phyloP scores from a whole-genome alignment of 2,888 invertebrate species.

The Acanthosoma haemorrhoidale region DNA sequence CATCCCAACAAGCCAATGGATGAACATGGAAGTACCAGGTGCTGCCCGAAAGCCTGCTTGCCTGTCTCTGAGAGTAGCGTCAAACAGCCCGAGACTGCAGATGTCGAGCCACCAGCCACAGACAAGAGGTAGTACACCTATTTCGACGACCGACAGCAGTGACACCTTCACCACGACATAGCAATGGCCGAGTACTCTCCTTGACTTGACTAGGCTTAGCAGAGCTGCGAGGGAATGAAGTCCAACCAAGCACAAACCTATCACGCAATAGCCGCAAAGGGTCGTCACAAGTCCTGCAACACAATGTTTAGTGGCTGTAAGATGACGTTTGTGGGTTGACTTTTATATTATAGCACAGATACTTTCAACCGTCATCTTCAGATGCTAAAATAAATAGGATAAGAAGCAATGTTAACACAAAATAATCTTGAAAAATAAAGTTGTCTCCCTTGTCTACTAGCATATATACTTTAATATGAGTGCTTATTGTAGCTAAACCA shows the following conservation, averaged over 20 bases:
- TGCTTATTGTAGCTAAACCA: no score
- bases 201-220: conserved; percentile 71
- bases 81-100: conserved; percentile 88
- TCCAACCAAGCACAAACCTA: conserved; percentile 72
- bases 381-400: no score
- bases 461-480: no score
- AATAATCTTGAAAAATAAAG: no score
- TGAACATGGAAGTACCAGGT: conserved; percentile 94
- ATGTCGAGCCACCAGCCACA: conserved; percentile 99
- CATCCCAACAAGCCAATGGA: conserved; percentile 99
- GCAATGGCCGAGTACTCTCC: conserved; percentile 82
- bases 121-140: conserved; percentile 90
- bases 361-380: no score
- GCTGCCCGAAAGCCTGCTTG: conserved; percentile 73
- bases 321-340: no score
- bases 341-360: no score
- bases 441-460: no score
- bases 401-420: no score
- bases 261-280: conserved; percentile 85
- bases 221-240: conserved; percentile 79
- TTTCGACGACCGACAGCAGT: conserved; percentile 90
- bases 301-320: no score
- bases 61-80: conserved; percentile 80
- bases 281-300: conserved; percentile 66
- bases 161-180: conserved; percentile 85